These are phyloP conservation scores for Pollimyrus isidori DNA, from an alignment of 2,113 vertebrate species.

Conservation along the genomic window DNA sequence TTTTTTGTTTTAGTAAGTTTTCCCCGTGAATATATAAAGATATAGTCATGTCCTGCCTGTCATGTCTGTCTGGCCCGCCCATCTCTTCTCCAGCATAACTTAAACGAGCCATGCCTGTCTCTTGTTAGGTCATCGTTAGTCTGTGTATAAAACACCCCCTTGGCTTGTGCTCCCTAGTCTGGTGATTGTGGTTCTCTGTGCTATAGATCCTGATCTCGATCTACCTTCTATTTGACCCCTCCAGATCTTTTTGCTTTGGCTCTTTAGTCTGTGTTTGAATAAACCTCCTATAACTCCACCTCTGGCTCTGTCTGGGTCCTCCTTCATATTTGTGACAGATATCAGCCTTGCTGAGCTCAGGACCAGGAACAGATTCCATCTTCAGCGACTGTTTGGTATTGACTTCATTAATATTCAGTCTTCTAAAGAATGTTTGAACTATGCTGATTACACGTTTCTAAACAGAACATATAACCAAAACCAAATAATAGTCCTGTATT, in stretches of 20 bases:
- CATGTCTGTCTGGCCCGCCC: not conserved
- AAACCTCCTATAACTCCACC: not conserved
- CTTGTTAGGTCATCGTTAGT: not conserved
- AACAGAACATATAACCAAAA: not conserved
- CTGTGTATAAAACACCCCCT: not conserved
- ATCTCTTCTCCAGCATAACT: not conserved
- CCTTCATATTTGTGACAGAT: not conserved
- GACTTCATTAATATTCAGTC: not conserved
- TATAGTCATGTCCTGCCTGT: not conserved
- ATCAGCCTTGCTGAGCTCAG: not conserved
- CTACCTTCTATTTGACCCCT: not conserved
- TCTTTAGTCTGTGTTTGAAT: not conserved
- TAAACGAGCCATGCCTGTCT: not conserved
- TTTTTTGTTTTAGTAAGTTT: too few relatives aligned
- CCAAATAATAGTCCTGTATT: not conserved
- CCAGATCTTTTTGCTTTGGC: not conserved
- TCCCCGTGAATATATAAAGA: not conserved
- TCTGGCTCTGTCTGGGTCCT: not conserved
- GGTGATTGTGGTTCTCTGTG: not conserved
- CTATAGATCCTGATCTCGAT: not conserved
- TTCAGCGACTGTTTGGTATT: not conserved
- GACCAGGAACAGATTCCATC: not conserved
- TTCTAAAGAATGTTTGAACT: not conserved
- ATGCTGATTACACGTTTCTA: not conserved
- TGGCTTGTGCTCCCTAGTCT: not conserved